These are phyloP conservation scores for Temnopleurus reevesii DNA, from an alignment of 53 echinoderm and acorn worm genomes.

Conservation along the genomic window DNA sequence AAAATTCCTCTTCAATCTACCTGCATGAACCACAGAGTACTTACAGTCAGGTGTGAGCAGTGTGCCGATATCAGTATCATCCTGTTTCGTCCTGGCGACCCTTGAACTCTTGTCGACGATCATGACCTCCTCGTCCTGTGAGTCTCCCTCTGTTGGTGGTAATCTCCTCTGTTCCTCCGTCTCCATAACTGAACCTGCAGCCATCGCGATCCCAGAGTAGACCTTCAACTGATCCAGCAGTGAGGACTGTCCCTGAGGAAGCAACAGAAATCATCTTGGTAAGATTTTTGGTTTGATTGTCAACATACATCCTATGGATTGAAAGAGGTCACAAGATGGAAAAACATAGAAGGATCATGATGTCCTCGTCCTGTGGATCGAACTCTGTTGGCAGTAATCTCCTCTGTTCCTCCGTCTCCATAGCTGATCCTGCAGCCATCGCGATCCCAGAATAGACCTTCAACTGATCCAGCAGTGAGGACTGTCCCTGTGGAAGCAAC, in stretches of 20 bases:
- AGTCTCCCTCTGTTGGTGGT: not conserved
- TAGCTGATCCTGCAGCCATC: not conserved
- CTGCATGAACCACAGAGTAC: not conserved
- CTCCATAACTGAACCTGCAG: not conserved
- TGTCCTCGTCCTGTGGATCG: slow-evolving; percentile 11
- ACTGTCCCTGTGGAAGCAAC: slow-evolving; percentile 67
- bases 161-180: not conserved
- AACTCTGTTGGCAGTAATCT: not conserved
- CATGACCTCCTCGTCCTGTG: not conserved
- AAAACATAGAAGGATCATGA: too few species aligned
- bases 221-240: slow-evolving; percentile 87
- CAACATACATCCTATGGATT: not conserved
- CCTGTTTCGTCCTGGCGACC: slow-evolving; percentile 36
- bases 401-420: not conserved
- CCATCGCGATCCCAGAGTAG: slow-evolving; percentile 61
- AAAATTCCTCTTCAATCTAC: too few species aligned
- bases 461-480: slow-evolving; percentile 86
- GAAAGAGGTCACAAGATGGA: not conserved
- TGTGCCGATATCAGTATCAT: slow-evolving; percentile 27
- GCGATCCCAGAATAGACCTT: slow-evolving; percentile 69
- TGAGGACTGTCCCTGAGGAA: slow-evolving; percentile 76
- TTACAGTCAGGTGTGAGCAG: slow-evolving; percentile 53
- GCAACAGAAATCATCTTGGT: not conserved
- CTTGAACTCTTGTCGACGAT: slow-evolving; percentile 31
- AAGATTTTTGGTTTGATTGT: not conserved